These are phyloP conservation scores for Penaeus japonicus DNA, from an alignment of 1,140 invertebrate species.

Conservation along the genomic window DNA sequence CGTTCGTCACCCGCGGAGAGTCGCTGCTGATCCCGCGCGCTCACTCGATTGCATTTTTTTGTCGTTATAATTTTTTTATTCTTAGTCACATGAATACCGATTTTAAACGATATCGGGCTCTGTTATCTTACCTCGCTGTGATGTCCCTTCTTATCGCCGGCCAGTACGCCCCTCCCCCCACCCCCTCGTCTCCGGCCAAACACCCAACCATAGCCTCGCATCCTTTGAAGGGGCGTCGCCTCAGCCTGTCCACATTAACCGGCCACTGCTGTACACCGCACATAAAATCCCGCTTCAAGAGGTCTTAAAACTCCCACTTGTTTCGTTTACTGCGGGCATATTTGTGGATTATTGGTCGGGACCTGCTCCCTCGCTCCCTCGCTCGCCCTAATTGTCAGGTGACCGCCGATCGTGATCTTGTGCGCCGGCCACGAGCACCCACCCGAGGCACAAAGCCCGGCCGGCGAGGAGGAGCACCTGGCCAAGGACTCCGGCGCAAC, in stretches of 20 bases:
- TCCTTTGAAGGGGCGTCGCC: neutral
- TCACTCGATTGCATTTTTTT: too few relatives aligned
- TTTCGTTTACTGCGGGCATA: conserved; percentile 52
- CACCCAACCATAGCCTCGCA: neutral
- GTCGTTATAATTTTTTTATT: too few relatives aligned
- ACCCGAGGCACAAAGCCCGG: too few relatives aligned
- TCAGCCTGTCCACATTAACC: conserved; percentile 6
- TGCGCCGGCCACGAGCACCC: neutral
- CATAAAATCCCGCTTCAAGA: conserved; percentile 47
- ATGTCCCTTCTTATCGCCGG: too few relatives aligned
- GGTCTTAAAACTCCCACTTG: conserved; percentile 51
- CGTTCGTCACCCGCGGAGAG: too few relatives aligned
- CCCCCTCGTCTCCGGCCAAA: neutral
- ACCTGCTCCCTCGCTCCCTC: conserved; percentile 12
- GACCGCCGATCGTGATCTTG: neutral
- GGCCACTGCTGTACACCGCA: conserved; percentile 11
- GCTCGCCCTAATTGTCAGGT: conserved; percentile 46
- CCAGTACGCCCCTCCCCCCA: neutral
- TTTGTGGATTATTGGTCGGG: conserved; percentile 48
- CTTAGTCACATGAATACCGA: too few relatives aligned
- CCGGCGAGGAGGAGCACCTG: too few relatives aligned
- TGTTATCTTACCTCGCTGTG: too few relatives aligned
- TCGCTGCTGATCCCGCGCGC: too few relatives aligned
- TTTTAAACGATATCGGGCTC: too few relatives aligned
- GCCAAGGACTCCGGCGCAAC: too few relatives aligned